phyloP scores from a whole-genome alignment of 2,888 invertebrate genomes.

The Cenopis cana region DNA sequence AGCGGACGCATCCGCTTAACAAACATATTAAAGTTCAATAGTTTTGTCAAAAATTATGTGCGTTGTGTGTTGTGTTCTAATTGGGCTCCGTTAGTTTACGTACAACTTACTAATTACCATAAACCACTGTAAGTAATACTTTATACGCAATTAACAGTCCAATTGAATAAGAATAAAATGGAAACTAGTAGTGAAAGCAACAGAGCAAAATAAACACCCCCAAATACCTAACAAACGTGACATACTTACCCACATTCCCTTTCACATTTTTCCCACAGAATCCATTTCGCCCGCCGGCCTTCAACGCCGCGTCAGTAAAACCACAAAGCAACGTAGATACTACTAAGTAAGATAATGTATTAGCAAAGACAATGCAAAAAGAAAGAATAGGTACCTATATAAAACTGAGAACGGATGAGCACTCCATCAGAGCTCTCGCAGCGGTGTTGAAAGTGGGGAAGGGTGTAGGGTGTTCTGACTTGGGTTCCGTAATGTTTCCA shows the following conservation, averaged over 20 bases:
- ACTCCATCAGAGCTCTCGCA: background rate
- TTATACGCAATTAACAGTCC: too few relatives aligned
- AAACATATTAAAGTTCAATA: too few relatives aligned
- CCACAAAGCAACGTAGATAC: conserved; percentile 22
- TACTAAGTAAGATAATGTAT: conserved; percentile 29
- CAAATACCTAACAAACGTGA: conserved; percentile 9
- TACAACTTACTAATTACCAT: too few relatives aligned
- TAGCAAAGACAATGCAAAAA: conserved; percentile 19
- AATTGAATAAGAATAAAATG: background rate
- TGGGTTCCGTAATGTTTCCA: background rate
- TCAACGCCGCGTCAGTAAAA: conserved; percentile 21
- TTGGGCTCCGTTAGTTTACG: too few relatives aligned
- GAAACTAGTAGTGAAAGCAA: background rate
- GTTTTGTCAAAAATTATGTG: too few relatives aligned
- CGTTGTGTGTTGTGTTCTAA: too few relatives aligned
- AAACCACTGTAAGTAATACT: too few relatives aligned
- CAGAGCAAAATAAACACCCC: conserved; percentile 4
- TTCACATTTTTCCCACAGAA: background rate
- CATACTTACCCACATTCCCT: conserved; percentile 2
- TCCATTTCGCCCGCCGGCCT: conserved; percentile 13
- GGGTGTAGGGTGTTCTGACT: background rate
- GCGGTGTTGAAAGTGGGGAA: background rate
- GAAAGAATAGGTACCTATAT: conserved; percentile 12
- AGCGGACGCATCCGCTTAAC: too few relatives aligned
- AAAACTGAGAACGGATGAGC: conserved; percentile 21